Percentiles rank a stretch among this genome's conserved stretches.
phyloP scores from a whole-genome alignment of 2,888 invertebrate genomes.

The Heliconius ismenius region DNA sequence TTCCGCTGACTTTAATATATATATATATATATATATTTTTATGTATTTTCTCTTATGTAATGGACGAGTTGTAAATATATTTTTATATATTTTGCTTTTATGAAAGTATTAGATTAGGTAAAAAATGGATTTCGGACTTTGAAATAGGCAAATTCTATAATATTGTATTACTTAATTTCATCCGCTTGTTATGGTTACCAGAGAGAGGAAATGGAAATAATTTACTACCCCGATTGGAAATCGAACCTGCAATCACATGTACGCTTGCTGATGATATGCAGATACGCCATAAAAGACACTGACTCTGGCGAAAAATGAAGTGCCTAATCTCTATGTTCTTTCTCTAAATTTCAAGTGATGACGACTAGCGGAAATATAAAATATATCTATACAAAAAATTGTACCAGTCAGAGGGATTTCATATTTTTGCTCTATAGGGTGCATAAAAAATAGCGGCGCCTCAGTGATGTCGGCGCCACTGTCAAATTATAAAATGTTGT shows the following conservation, averaged over 20 bases:
- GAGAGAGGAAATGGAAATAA: too few relatives aligned
- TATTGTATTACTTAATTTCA: not conserved
- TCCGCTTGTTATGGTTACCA: too few relatives aligned
- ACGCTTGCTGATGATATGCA: too few relatives aligned
- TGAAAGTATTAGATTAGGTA: not conserved
- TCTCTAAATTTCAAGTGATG: not conserved
- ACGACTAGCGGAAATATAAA: not conserved
- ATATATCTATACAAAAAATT: not conserved
- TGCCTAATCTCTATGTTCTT: not conserved
- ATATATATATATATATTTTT: conserved; percentile 5
- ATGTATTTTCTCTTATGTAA: not conserved
- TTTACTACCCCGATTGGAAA: too few relatives aligned
- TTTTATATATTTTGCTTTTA: not conserved
- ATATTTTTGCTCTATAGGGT: conserved; percentile 32
- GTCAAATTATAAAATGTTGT: conserved; percentile 12
- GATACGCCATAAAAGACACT: too few relatives aligned
- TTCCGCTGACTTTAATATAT: conserved; percentile 35
- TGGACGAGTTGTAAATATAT: not conserved
- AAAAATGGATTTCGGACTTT: not conserved
- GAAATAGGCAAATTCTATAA: not conserved
- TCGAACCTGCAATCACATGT: too few relatives aligned
- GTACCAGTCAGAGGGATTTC: not conserved
- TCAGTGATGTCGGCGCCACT: conserved; percentile 35
- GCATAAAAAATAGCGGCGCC: conserved; percentile 41
- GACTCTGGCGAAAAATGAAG: not conserved